A percentile compares a stretch with the other conserved stretches of the same genome.
phyloP scores from a whole-genome alignment of 2,113 vertebrate species.

The Rafetus swinhoei region DNA sequence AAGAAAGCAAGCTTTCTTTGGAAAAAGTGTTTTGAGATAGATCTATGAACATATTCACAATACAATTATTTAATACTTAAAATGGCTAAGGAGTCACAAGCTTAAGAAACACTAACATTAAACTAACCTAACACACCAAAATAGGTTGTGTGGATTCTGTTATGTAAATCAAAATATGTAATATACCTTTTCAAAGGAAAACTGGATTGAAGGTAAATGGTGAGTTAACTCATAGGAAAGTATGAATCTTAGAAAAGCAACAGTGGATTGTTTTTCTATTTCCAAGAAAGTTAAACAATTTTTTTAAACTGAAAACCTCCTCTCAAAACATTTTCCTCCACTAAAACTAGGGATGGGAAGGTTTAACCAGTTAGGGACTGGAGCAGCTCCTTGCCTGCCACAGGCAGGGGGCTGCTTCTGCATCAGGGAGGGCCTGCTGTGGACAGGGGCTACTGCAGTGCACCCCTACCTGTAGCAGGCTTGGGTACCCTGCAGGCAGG shows the following conservation, averaged over 20 bases:
- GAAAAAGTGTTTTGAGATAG: not conserved
- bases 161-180: not conserved
- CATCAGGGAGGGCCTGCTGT: too few species aligned
- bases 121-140: not conserved
- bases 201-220: not conserved
- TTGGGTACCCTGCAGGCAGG: too few species aligned
- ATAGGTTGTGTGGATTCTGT: not conserved
- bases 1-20: not conserved
- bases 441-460: too few species aligned
- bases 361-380: too few species aligned
- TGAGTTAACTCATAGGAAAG: not conserved
- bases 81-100: not conserved
- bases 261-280: not conserved
- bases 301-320: not conserved
- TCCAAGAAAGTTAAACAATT: not conserved
- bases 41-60: not conserved
- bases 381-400: too few species aligned
- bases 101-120: not conserved
- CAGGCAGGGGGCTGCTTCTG: too few species aligned
- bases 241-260: not conserved
- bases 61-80: not conserved
- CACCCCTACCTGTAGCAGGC: too few species aligned
- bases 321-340: not conserved
- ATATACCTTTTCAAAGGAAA: not conserved
- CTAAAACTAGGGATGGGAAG: not conserved